These are phyloP conservation scores for Xestia sexstrigata DNA, from an alignment of 2,888 invertebrate species.

Conservation along the genomic window DNA sequence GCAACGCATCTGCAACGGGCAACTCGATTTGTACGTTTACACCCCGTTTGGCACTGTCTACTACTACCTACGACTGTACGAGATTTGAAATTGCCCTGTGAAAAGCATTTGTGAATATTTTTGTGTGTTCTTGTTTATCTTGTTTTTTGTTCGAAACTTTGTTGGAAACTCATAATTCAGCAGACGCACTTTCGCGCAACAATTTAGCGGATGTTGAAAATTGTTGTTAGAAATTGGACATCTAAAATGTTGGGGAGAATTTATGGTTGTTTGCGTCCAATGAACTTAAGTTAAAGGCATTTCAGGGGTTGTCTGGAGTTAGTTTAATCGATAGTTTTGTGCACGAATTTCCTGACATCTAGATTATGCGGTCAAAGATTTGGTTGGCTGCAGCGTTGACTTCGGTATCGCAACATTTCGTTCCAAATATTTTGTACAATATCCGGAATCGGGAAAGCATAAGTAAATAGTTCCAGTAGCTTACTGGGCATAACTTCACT, in stretches of 20 bases:
- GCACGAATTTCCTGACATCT: constrained; percentile 33
- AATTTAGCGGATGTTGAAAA: constrained; percentile 42
- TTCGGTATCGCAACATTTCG: constrained; percentile 25
- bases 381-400: neutral
- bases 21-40: constrained; percentile 74
- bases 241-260: constrained; percentile 38
- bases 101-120: constrained; percentile 54
- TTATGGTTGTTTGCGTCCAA: constrained; percentile 31
- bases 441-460: neutral
- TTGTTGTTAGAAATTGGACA: constrained; percentile 43
- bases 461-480: neutral
- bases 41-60: constrained; percentile 72
- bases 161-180: constrained; percentile 42
- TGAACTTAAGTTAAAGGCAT: constrained; percentile 28
- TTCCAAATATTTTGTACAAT: constrained; percentile 35
- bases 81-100: constrained; percentile 57
- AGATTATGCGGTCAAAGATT: constrained; percentile 30
- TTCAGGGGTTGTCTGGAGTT: constrained; percentile 17
- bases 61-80: constrained; percentile 25
- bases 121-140: constrained; percentile 17
- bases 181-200: constrained; percentile 16
- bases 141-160: constrained; percentile 40
- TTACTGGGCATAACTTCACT: neutral
- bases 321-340: constrained; percentile 30
- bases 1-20: constrained; percentile 74